These are phyloP conservation scores for Poeciliopsis presidionis DNA, from an alignment of 2,797 vertebrate species.

Conservation along the genomic window DNA sequence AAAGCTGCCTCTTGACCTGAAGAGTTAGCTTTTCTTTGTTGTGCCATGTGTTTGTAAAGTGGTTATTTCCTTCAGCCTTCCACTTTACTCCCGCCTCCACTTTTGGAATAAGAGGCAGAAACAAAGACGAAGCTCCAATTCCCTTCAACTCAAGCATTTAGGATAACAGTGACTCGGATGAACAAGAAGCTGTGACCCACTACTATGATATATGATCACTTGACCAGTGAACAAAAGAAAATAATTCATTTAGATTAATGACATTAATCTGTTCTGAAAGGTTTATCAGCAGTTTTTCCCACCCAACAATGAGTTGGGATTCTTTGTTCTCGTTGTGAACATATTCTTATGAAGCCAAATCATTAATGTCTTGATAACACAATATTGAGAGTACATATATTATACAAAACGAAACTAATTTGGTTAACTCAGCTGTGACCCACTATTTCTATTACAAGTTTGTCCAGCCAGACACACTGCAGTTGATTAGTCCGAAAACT, in stretches of 20 bases:
- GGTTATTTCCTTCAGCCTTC: background rate
- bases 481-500: background rate
- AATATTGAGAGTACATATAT: background rate
- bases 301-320: background rate
- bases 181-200: background rate
- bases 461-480: background rate
- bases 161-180: background rate
- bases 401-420: background rate
- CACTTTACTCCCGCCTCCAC: background rate
- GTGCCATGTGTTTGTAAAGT: background rate
- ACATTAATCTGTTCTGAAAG: background rate
- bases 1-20: background rate
- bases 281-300: background rate
- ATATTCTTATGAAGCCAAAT: background rate
- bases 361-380: background rate
- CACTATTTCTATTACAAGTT: background rate
- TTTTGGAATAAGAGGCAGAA: background rate
- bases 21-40: background rate
- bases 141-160: background rate
- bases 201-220: background rate
- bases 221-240: background rate
- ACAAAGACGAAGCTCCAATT: background rate
- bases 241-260: background rate
- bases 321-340: background rate
- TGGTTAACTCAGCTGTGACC: background rate